These are phyloP conservation scores for Aradophagus sp. DNA, from an alignment of 1,140 invertebrate genomes.

Conservation along the genomic window DNA sequence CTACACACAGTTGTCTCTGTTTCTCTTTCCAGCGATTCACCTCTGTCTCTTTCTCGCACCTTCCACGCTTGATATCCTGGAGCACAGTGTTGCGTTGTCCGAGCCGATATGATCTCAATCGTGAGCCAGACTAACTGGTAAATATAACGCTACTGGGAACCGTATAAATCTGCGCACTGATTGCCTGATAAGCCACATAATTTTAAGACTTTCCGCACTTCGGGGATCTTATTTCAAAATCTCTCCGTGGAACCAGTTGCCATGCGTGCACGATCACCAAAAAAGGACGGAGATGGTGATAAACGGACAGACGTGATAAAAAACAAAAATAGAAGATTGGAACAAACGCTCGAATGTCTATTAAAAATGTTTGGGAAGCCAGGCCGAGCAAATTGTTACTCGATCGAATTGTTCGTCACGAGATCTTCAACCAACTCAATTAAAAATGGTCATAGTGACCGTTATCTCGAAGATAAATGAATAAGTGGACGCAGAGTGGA, in stretches of 20 bases:
- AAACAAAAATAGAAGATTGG: constrained; percentile 15
- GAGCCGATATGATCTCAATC: constrained; percentile 64
- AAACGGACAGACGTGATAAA: not conserved
- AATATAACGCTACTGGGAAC: constrained; percentile 64
- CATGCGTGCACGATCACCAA: constrained; percentile 6
- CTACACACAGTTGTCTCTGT: constrained; percentile 9
- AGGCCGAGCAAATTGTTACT: not conserved
- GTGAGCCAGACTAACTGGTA: constrained; percentile 58
- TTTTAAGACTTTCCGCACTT: constrained; percentile 65
- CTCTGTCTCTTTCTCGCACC: no score
- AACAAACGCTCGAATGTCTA: constrained; percentile 7
- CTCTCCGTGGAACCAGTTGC: constrained; percentile 50
- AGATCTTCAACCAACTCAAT: constrained; percentile 7
- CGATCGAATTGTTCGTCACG: not conserved
- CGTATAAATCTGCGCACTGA: constrained; percentile 61
- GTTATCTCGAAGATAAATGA: constrained; percentile 14
- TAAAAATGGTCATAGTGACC: constrained; percentile 17
- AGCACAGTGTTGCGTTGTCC: constrained; percentile 55
- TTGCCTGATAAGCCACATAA: constrained; percentile 65
- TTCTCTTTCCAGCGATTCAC: constrained; percentile 19
- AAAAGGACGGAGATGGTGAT: constrained; percentile 13
- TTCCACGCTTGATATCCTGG: constrained; percentile 40
- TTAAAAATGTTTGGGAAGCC: not conserved
- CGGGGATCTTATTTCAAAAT: constrained; percentile 56
- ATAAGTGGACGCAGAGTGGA: constrained; percentile 8